Evolutionary conservation across 2,113 vertebrate species (phyloP), one percentile per base, ranked within the genome.

Genomic region (Plectropomus leopardus): DNA sequence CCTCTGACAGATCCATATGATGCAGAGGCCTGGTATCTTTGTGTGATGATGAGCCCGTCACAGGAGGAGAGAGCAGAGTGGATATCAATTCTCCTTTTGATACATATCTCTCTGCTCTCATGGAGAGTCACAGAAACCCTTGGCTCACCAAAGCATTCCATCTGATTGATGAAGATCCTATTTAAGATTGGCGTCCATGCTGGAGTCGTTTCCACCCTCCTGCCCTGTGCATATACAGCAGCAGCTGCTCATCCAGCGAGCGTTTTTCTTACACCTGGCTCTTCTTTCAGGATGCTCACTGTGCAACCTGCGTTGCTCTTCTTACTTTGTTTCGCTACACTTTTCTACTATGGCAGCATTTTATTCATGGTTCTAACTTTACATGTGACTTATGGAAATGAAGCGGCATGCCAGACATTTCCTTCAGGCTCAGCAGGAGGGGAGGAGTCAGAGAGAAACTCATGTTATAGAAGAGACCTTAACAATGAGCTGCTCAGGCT

Each of bases 91-190:
- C 91, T 92, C 92, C 93, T 94, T 94, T 95, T 96, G 96, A 97
- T 96, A 96, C 96, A 96, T 96, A 97, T 96, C 96, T 80, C 92
- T 82, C 92, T 91, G 92, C 92, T 92, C 92, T 96, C 96, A 95
- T 91, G 95, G 95, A 95, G 96, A 95, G 95, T 94, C 89, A 95
- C 92, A 87, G 95, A 96, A 96, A 94, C 95, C 94, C 96, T 96
- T 94, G 94, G 95, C 94, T 95, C 83, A 84, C 93, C 59, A 95
- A 95, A 96, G 95, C 94, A 94, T 94, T 96, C 95, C 95, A 95
- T 95, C 96, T 97, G 96, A 97, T 96, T 96, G 96, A 97, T 96
- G 95, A 96, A 97, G 95, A 96, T 97, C 94, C 92, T 89, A 89
- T 95, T 96, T 95, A 94, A 96, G 94, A 97, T 96, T 95, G 93